A percentile compares a stretch with the other conserved stretches of the same genome.
Evolutionary conservation across 2,797 vertebrate genomes (phyloP).

Genomic region (Acanthornis magna): DNA sequence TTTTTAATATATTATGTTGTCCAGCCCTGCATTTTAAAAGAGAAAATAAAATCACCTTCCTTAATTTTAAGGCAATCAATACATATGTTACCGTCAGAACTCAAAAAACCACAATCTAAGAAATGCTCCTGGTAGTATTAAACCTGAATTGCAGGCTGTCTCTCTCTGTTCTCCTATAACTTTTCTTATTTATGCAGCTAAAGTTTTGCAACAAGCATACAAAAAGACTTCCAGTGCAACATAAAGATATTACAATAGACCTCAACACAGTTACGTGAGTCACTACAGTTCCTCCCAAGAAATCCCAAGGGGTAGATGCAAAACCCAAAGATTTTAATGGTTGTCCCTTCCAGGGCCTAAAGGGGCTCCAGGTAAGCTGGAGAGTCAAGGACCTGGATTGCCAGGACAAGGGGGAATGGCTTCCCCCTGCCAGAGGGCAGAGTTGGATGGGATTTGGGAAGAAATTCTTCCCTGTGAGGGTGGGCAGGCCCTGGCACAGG

Average conservation of each 20-base stretch:
- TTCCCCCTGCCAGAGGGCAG: background rate
- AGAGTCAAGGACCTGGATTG: accelerated
- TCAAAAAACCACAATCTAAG: background rate
- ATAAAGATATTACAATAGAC: background rate
- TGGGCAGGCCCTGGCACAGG: background rate
- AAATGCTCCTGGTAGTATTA: background rate
- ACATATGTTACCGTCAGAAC: background rate
- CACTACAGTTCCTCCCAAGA: background rate
- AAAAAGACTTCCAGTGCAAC: background rate
- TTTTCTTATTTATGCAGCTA: background rate
- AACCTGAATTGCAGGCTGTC: background rate
- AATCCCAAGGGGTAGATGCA: background rate
- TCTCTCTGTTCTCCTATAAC: background rate
- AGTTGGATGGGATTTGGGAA: accelerated
- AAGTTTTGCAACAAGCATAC: background rate
- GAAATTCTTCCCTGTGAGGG: background rate
- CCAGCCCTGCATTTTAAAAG: background rate
- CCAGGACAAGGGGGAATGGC: background rate
- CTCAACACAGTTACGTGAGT: accelerated
- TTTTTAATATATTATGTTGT: background rate
- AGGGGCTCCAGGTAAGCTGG: background rate
- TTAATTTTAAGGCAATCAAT: background rate
- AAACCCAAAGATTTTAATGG: background rate
- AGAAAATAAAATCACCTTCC: background rate
- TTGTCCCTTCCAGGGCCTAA: accelerated